These are phyloP conservation scores for Brotogeris chrysoptera DNA, from an alignment of 2,797 vertebrate genomes.

Conservation along the genomic window DNA sequence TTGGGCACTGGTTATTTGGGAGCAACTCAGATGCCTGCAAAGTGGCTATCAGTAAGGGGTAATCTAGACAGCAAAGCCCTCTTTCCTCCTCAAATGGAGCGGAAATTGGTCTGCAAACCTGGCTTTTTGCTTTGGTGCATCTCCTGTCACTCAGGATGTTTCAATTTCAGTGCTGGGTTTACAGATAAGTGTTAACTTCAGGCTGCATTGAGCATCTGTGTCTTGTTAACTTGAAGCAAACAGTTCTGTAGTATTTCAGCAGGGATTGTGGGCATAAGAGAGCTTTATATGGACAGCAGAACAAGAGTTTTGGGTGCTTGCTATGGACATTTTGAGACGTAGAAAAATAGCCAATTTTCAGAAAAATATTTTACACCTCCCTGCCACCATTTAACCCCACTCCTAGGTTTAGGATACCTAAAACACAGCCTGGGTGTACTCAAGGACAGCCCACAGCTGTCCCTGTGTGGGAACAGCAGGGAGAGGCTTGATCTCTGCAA, in stretches of 20 bases:
- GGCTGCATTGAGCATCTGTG: not conserved
- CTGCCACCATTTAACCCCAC: not conserved
- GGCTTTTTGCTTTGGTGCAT: not conserved
- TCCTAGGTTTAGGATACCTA: not conserved
- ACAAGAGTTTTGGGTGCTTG: not conserved
- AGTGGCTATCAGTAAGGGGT: not conserved
- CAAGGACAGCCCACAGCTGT: not conserved
- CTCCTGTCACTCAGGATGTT: not conserved
- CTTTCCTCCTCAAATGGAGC: not conserved
- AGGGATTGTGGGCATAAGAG: not conserved
- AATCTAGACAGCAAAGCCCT: not conserved
- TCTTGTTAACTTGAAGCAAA: not conserved
- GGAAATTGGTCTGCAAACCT: not conserved
- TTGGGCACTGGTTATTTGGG: not conserved
- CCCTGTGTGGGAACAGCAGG: not conserved
- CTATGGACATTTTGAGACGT: not conserved
- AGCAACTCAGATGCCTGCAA: not conserved
- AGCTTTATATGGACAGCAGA: not conserved
- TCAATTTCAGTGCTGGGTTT: not conserved
- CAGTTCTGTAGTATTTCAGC: not conserved
- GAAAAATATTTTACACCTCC: not conserved
- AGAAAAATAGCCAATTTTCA: not conserved
- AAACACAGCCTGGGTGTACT: not conserved
- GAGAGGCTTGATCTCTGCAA: not conserved
- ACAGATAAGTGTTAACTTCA: not conserved